Conservation (phyloP, 2,113 vertebrate genomes). For the Ptilorrhoa leucosticta region DNA sequence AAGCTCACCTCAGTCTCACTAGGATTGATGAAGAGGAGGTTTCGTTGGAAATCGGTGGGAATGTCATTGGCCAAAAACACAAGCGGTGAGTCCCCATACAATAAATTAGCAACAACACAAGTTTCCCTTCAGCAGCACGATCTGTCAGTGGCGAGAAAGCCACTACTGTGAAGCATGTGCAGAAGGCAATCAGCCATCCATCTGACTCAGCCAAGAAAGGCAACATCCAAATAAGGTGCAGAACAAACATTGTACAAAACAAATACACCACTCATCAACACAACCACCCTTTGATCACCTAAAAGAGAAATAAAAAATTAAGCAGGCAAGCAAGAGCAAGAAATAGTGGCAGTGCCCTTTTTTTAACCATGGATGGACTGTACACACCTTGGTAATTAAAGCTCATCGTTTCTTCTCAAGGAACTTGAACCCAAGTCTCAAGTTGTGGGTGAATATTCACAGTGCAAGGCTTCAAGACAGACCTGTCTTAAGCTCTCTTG, state of each 20-base stretch:
- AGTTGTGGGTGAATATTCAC: slow-evolving; percentile 50
- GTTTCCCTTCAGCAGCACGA: background rate
- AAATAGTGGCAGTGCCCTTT: background rate
- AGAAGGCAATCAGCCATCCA: background rate
- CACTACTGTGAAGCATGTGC: background rate
- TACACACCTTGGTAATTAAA: slow-evolving; percentile 58
- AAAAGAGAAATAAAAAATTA: slow-evolving; percentile 27
- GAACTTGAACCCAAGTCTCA: slow-evolving; percentile 44
- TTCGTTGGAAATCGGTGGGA: background rate
- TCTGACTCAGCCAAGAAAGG: background rate
- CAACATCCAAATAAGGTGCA: background rate
- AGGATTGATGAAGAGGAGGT: background rate
- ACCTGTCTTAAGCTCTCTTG: slow-evolving; percentile 51
- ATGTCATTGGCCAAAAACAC: background rate
- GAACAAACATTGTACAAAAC: background rate
- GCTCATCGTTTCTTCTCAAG: slow-evolving; percentile 43
- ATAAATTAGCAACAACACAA: background rate
- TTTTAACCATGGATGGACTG: background rate
- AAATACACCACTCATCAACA: slow-evolving; percentile 8
- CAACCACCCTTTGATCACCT: background rate
- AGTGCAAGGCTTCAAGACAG: slow-evolving; percentile 36
- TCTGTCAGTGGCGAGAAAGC: background rate
- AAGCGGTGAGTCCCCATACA: background rate
- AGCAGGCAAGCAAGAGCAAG: slow-evolving; percentile 50
- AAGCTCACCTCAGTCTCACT: background rate